Evolutionary conservation across 1,140 invertebrate species (phyloP), one percentile per base, ranked within the genome.

Genomic region (Anoplolepis gracilipes): DNA sequence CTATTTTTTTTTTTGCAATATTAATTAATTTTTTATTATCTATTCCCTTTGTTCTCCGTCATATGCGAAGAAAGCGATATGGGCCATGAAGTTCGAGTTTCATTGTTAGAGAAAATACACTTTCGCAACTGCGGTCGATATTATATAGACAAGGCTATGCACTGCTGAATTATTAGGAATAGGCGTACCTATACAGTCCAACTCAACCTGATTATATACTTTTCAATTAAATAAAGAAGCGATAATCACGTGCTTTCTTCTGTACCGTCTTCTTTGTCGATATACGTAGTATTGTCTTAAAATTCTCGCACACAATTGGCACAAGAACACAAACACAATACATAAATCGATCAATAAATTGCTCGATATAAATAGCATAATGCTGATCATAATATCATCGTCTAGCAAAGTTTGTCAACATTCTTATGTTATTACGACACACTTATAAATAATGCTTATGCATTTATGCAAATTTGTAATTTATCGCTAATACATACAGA

Each of bases 101-200:
- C 64, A 22, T 67, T 53, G 42, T 79, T 67, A 64, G 28, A 53
- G 46, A 67, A 42, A 65, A 59, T 30, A 25, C n/a, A 67, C 76
- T 69, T 79, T 69, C 10, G 62, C 46, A 84, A 84, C 69, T 75
- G 39, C 30, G 79, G 6, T 84, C 79, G 69, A 84, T 82, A 82
- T 73, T 13, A 11, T 36, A 75, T 84, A 75, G 79, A 61, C 69
- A 75, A 84, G 79, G 25, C 70, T 84, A 62, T 84, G 57, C 69
- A 72, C 79, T 72, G 53, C 8, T 84, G 69, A 84, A 84, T 84
- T 84, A 84, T 84, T 84, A 84, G 69, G 69, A 4, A 75, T 62
- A 53, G n/a, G 39, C 25, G 19, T 61, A 46, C 65, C 25, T 57
- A 25, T 19, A 82, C 25, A 61, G 42, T 16, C 16, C 30, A 39